phyloP scores from a whole-genome alignment of 37 sponge, comb jelly and placozoan species.

The Hormiphora californensis region DNA sequence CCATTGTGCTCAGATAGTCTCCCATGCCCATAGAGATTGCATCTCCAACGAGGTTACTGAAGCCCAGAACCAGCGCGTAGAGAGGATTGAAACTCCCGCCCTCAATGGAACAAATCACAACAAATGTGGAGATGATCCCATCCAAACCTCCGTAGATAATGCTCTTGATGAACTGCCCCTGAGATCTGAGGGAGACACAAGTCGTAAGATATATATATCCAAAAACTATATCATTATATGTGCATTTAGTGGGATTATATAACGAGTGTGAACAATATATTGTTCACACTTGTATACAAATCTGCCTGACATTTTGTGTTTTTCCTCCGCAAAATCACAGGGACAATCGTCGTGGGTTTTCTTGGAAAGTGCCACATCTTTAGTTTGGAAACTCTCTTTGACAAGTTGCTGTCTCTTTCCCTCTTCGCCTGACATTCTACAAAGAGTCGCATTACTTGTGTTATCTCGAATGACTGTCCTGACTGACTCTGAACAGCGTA shows the following conservation, averaged over 20 bases:
- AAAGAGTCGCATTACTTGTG: too few relatives aligned
- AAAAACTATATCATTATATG: too few relatives aligned
- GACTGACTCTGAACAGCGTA: too few relatives aligned
- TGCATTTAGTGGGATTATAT: too few relatives aligned
- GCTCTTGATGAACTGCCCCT: slow-evolving; percentile 46
- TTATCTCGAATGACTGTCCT: too few relatives aligned
- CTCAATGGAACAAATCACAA: slow-evolving; percentile 38
- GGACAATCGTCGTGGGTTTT: slow-evolving; percentile 24
- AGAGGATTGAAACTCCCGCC: slow-evolving; percentile 34
- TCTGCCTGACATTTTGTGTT: slow-evolving; percentile 32
- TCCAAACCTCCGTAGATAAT: slow-evolving; percentile 42
- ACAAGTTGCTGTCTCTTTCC: slow-evolving; percentile 19
- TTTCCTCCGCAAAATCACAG: slow-evolving; percentile 42
- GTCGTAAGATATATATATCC: too few relatives aligned
- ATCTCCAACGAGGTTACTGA: slow-evolving; percentile 45
- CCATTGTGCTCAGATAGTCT: slow-evolving; percentile 34
- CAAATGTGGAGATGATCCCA: slow-evolving; percentile 40
- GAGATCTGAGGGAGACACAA: slow-evolving; percentile 35
- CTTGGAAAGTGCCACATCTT: slow-evolving; percentile 42
- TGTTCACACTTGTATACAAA: too few relatives aligned
- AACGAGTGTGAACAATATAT: too few relatives aligned
- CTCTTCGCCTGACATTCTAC: too few relatives aligned
- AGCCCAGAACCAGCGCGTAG: slow-evolving; percentile 12
- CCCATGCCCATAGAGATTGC: slow-evolving; percentile 53
- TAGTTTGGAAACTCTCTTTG: neutral